Conservation (phyloP, 23 tunicate genomes). For the Trididemnum miniatum region DNA sequence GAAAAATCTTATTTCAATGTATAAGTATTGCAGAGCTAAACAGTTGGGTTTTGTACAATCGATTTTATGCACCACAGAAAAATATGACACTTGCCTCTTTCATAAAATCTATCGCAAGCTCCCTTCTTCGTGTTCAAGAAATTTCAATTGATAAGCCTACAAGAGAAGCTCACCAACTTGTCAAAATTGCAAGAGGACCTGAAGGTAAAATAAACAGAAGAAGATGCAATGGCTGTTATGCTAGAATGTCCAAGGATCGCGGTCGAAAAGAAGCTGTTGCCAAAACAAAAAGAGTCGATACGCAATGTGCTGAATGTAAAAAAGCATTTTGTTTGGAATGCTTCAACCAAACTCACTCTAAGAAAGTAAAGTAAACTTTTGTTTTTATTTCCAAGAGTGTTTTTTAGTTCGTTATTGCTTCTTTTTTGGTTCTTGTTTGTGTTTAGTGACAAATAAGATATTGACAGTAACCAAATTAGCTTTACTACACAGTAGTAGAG, state of each 20-base stretch:
- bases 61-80: conserved; percentile 1
- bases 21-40: conserved; percentile 16
- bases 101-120: conserved; percentile 21
- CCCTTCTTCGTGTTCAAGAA: conserved; percentile 19
- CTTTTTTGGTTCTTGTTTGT: too few species aligned
- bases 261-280: conserved; percentile 22
- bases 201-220: conserved; percentile 16
- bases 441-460: too few species aligned
- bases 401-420: too few species aligned
- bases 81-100: conserved; percentile 1
- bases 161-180: conserved; percentile 15
- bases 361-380: too few species aligned
- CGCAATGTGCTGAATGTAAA: conserved; percentile 8
- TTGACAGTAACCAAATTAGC: too few species aligned
- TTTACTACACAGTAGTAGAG: too few species aligned
- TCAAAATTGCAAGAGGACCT: conserved; percentile 15
- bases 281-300: conserved; percentile 12
- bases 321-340: conserved; percentile 22
- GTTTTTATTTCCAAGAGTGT: conserved; percentile 7
- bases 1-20: conserved; percentile 13
- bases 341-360: neutral
- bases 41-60: conserved; percentile 21
- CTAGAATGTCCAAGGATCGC: neutral
- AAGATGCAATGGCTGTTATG: conserved; percentile 31
- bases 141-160: conserved; percentile 4